Evolutionary conservation across 1,140 invertebrate genomes (phyloP), one percentile per base, ranked within the genome.

Genomic region (Araneus ventricosus): DNA sequence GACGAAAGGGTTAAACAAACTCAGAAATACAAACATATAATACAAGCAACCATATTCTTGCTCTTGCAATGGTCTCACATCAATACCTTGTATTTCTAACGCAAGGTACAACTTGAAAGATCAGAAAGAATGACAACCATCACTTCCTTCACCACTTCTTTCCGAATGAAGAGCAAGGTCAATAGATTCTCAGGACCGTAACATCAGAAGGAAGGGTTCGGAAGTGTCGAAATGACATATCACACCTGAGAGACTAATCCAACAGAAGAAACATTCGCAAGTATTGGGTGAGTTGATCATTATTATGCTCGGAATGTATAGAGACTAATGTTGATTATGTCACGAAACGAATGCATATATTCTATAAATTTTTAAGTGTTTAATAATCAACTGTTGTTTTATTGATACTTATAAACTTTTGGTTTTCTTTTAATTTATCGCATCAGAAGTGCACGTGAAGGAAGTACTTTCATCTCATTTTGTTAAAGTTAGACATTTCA

Each of bases 141-240:
- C 70, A 37, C 2, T 34, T 20, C 0, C 4, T 14, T 75, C 34
- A 5, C 30, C 70, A 20, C 30, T 52, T 84, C 45, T 39, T 52
- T 87, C 85, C 57, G 24, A 39, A 17, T 87, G 59, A 87, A 87
- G 85, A 63, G 85, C n/a, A 87, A 87, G 57, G 59, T 87, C 59
- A 87, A 87, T 52, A 87, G 7, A 22, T 27, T 37, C 41, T 17
- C 24, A 17, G 82, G 41, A 84, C n/a, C n/a, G 5, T 75, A 34
- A 4, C 14, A 30, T 37, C 14, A 75, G 27, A 8, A 27, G 1
- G 63, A 67, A 30, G n/a, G 24, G 2, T 67, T 27, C n/a, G 10
- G 63, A 67, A 67, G 27, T 7, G 63, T 67, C 63, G 7, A 30
- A 67, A 67, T 30, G 63, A 30, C 63, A 67, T 67, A 10, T 27